A percentile compares a stretch with the other conserved stretches of the same genome.
Conservation (phyloP, 1,140 invertebrate genomes). For the Phenacoccus solenopsis region DNA sequence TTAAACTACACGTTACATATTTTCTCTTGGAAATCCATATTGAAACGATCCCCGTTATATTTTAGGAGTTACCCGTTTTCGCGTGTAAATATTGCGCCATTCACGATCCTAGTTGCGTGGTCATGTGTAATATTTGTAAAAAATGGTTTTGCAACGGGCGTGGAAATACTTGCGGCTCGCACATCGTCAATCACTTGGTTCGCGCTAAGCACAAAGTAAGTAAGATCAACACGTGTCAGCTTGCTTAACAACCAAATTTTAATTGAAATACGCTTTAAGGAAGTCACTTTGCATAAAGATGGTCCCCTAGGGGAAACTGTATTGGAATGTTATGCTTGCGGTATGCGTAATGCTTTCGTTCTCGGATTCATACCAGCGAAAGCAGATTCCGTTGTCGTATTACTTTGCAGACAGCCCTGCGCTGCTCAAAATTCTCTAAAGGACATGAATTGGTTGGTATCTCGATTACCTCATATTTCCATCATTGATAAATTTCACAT, state of each 20-base stretch:
- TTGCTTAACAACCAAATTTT: too few relatives aligned
- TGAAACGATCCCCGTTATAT: constrained; percentile 13
- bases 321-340: constrained; percentile 97
- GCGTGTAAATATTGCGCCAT: constrained; percentile 98
- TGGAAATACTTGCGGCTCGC: constrained; percentile 94
- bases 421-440: constrained; percentile 90
- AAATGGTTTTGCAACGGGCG: constrained; percentile 99
- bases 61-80: constrained; percentile 77
- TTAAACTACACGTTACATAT: not conserved
- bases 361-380: constrained; percentile 98
- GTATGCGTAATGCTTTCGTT: constrained; percentile 93
- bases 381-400: constrained; percentile 73
- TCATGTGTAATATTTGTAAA: constrained; percentile 95
- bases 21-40: not conserved
- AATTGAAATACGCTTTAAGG: constrained; percentile 31
- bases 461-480: too few relatives aligned
- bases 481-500: not conserved
- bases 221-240: too few relatives aligned
- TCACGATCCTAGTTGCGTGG: constrained; percentile 93
- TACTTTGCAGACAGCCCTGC: constrained; percentile 85
- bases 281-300: constrained; percentile 94
- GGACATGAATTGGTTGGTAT: constrained; percentile 86
- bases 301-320: constrained; percentile 95
- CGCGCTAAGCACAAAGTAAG: constrained; percentile 42
- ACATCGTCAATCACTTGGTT: constrained; percentile 97